A percentile compares a stretch with the other conserved stretches of the same genome.
Conservation (phyloP, 2,888 invertebrate genomes). For the Lepidonotus clava region DNA sequence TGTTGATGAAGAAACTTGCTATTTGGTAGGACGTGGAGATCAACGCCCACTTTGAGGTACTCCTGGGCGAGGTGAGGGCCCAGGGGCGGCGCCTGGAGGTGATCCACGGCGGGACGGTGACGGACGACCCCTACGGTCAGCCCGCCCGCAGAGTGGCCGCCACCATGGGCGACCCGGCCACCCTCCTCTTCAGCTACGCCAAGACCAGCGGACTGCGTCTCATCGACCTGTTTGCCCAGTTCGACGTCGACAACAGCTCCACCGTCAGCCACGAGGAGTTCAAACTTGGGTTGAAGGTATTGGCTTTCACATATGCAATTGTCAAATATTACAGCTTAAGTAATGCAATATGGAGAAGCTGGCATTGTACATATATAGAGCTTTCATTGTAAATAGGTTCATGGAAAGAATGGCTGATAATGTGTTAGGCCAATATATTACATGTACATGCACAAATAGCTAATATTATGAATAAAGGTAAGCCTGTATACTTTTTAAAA, state of each 20-base stretch:
- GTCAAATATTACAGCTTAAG: too few species aligned
- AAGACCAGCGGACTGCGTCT: conserved; percentile 10
- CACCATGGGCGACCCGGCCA: conserved; percentile 21
- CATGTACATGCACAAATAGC: too few species aligned
- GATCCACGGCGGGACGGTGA: conserved; percentile 6
- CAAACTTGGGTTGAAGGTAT: conserved; percentile 35
- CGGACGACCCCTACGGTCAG: background rate
- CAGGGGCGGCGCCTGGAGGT: background rate
- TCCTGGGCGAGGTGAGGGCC: background rate
- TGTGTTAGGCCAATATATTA: too few species aligned
- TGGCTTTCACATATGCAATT: too few species aligned
- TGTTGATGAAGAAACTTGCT: too few species aligned
- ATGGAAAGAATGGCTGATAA: too few species aligned
- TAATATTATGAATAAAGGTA: too few species aligned
- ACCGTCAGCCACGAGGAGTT: conserved; percentile 13
- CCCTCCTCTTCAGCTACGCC: conserved; percentile 17
- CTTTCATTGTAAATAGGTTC: too few species aligned
- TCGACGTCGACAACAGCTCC: conserved; percentile 39
- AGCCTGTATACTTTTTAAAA: too few species aligned
- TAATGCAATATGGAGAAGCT: too few species aligned
- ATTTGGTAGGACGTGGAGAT: conserved; percentile 37
- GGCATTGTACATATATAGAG: too few species aligned
- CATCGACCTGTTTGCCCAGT: conserved; percentile 43
- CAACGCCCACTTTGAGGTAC: background rate
- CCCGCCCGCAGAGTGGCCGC: background rate